Evolutionary conservation across 2,888 invertebrate genomes (phyloP), one percentile per base, ranked within the genome.

Genomic region (Heliconius ethilla): DNA sequence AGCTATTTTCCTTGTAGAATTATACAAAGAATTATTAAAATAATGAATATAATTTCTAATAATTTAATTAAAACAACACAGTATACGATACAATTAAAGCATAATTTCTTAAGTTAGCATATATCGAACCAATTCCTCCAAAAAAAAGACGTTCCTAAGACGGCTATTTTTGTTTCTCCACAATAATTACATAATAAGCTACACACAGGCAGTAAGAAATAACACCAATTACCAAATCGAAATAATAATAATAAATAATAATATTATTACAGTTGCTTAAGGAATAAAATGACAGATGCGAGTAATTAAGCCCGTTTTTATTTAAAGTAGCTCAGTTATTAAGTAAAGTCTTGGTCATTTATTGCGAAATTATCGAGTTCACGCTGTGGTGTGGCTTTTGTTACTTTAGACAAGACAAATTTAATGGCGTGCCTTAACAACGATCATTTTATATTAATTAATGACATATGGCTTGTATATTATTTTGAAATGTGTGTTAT

Each of bases 131-230:
- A 69, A 73, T 72, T 66, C 62, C 22, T 62, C 29, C 29, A 27
- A 63, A 76, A 70, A 29, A 63, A 67, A 79, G 76, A 78, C 67
- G 72, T 75, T 72, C 76, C 75, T 73, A 70, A 77, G 70, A 66
- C 51, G 15, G 22, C 40, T 67, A 55, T 66, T 75, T 78, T 79
- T 81, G 72, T 78, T 70, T 65, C 67, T 72, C 45, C 55, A 69
- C 79, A 74, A 79, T 84, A 86, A 86, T 86, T 84, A 84, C 83
- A 83, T 84, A 86, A 85, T 86, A 84, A 83, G 78, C 79, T 75
- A 82, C n/a, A 59, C n/a, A 59, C 67, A 73, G 75, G 79, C 82
- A 85, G 85, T 83, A 81, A 79, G 83, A 84, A 85, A 85, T 84
- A 83, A 83, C 79, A 74, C 81, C 83, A 85, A 85, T 86, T 86